Conservation (phyloP, 2,113 vertebrate genomes). For the Phrynosoma platyrhinos region DNA sequence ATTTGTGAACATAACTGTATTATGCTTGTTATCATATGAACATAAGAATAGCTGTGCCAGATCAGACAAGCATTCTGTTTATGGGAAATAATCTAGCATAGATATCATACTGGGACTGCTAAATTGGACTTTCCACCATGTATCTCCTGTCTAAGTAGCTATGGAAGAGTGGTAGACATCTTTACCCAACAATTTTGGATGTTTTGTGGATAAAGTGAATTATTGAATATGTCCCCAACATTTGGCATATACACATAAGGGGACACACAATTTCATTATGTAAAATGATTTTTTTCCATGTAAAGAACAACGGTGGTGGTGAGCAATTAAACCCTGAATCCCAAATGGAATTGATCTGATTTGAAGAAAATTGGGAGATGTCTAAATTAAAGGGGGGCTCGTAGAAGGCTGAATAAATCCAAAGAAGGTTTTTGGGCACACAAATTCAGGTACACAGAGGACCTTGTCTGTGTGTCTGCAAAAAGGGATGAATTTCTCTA, state of each 20-base stretch:
- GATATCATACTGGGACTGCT: neutral
- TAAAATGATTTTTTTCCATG: neutral
- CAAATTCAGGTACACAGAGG: too few species aligned
- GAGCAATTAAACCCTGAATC: neutral
- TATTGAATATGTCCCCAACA: neutral
- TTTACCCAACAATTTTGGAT: neutral
- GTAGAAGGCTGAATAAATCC: neutral
- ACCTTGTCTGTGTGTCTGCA: too few species aligned
- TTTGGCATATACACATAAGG: neutral
- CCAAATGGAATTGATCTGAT: neutral
- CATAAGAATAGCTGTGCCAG: too few species aligned
- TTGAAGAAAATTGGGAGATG: neutral
- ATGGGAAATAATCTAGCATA: neutral
- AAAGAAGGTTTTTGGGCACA: neutral
- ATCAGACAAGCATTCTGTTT: too few species aligned
- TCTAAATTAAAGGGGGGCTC: neutral
- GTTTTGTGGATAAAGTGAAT: neutral
- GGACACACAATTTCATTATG: neutral
- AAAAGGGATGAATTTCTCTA: too few species aligned
- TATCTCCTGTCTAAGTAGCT: too few species aligned
- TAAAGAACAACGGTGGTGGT: neutral
- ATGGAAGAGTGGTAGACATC: neutral
- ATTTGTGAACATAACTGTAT: too few species aligned
- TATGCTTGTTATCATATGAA: too few species aligned
- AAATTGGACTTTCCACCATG: neutral